Evolutionary conservation across 2,797 vertebrate genomes (phyloP).

Genomic region (Hippoglossus hippoglossus): DNA sequence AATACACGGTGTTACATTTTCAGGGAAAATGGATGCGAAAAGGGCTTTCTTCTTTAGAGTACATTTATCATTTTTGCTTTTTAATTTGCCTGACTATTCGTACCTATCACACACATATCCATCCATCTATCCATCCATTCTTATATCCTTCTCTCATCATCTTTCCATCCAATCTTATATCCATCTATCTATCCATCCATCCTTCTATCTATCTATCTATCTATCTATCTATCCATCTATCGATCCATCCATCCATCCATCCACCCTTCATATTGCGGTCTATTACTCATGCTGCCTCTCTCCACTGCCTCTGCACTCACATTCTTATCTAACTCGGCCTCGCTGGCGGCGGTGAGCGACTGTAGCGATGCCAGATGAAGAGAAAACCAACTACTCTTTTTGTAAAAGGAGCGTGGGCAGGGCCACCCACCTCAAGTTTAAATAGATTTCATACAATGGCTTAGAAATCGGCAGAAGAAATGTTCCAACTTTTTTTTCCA

Average conservation of each 20-base stretch:
- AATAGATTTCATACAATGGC: conserved; percentile 59
- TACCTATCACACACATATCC: no score
- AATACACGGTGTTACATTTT: conserved; percentile 22
- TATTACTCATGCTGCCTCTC: conserved; percentile 66
- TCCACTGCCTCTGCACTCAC: conserved; percentile 62
- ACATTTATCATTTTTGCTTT: no score
- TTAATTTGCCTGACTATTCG: no score
- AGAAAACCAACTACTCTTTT: conserved; percentile 66
- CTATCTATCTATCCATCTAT: neutral
- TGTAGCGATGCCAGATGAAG: conserved; percentile 64
- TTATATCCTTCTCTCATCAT: no score
- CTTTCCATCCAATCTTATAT: no score
- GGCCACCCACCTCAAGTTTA: conserved; percentile 69
- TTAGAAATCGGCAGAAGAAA: conserved; percentile 44
- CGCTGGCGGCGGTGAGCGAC: conserved; percentile 37
- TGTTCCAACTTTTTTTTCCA: conserved; percentile 33
- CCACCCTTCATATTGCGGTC: conserved; percentile 29
- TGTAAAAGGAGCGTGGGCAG: conserved; percentile 61
- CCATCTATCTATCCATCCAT: no score
- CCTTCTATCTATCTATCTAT: neutral
- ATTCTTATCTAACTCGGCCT: conserved; percentile 71
- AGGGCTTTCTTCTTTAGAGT: neutral
- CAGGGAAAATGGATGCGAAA: conserved; percentile 21
- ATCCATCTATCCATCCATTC: no score
- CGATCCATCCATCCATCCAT: conserved; percentile 17